Percentiles rank a stretch among this genome's conserved stretches.
phyloP scores from a whole-genome alignment of 2,888 invertebrate genomes.

The Sepiola atlantica region DNA sequence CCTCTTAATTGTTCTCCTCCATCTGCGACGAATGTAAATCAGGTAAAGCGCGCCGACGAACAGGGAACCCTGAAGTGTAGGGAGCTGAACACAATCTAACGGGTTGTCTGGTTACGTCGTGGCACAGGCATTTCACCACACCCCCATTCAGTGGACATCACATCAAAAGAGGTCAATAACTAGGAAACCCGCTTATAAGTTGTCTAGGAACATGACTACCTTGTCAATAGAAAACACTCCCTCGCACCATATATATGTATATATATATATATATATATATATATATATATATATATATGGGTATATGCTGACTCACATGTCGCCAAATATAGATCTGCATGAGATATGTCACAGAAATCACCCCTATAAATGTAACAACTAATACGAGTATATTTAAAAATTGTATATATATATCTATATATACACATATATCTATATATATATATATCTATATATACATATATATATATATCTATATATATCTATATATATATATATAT shows the following conservation, averaged over 20 bases:
- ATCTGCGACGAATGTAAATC: background rate
- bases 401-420: too few species aligned
- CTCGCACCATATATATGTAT: background rate
- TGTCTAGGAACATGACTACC: background rate
- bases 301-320: too few species aligned
- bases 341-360: too few species aligned
- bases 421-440: too few species aligned
- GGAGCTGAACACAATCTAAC: background rate
- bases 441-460: too few species aligned
- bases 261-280: too few species aligned
- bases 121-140: background rate
- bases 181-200: background rate
- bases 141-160: background rate
- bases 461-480: too few species aligned
- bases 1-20: background rate
- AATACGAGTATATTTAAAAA: too few species aligned
- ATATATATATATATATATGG: too few species aligned
- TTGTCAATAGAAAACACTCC: background rate
- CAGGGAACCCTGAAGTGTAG: background rate
- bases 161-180: conserved; percentile 23
- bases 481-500: too few species aligned
- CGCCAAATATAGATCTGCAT: too few species aligned
- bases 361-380: too few species aligned
- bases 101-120: background rate
- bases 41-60: background rate